Percentiles rank a stretch among this genome's conserved stretches.
Evolutionary conservation across 2,888 invertebrate species (phyloP).

Genomic region (Harpalus rufipes): DNA sequence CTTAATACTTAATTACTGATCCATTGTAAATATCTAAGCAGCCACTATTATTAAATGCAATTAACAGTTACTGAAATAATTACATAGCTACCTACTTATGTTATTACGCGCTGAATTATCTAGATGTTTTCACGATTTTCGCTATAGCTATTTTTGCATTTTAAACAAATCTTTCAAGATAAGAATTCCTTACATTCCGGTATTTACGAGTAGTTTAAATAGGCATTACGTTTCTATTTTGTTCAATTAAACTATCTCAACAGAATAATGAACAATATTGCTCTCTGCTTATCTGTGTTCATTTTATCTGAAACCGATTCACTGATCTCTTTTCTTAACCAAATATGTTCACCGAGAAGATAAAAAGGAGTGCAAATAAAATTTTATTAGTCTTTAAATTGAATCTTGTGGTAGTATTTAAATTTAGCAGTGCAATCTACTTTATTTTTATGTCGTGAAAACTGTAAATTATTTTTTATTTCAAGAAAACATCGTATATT

Average conservation of each 20-base stretch:
- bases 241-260: conserved; percentile 24
- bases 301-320: conserved; percentile 24
- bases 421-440: neutral
- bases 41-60: conserved; percentile 31
- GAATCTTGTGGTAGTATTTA: neutral
- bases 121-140: conserved; percentile 1
- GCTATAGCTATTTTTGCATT: conserved; percentile 12
- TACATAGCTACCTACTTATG: conserved; percentile 6
- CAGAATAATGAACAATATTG: conserved; percentile 13
- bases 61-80: conserved; percentile 23
- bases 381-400: conserved; percentile 5
- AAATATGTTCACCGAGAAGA: conserved; percentile 19
- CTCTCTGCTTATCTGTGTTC: neutral
- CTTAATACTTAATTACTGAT: conserved; percentile 1
- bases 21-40: conserved; percentile 12
- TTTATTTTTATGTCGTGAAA: neutral
- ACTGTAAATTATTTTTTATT: conserved; percentile 35
- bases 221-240: conserved; percentile 22
- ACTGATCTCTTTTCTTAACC: conserved; percentile 25
- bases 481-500: conserved; percentile 15
- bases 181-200: conserved; percentile 2
- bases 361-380: conserved; percentile 37
- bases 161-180: conserved; percentile 17
- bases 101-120: conserved; percentile 4
- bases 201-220: conserved; percentile 5